Evolutionary conservation across 2,888 invertebrate species (phyloP).

Genomic region (Cataglyphis altisquamis): DNA sequence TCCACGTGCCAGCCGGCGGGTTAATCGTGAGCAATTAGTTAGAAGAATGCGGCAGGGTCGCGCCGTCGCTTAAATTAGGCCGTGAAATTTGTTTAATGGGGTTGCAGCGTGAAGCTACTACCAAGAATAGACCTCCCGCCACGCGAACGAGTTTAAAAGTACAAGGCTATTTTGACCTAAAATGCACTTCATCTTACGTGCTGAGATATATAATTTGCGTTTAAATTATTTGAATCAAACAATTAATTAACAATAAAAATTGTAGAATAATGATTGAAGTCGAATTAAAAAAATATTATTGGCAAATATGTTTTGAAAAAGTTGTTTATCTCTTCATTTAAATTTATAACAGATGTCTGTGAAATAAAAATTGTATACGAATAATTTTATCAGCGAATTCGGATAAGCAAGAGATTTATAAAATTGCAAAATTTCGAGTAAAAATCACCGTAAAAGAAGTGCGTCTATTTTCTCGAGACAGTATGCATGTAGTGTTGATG

Average conservation of each 20-base stretch:
- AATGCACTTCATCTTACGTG: neutral
- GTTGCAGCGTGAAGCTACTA: constrained; percentile 20
- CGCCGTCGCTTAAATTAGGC: constrained; percentile 64
- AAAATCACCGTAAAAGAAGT: neutral
- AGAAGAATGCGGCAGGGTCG: constrained; percentile 66
- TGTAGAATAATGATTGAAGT: neutral
- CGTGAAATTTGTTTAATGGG: constrained; percentile 52
- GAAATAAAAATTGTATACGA: neutral
- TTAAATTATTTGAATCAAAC: neutral
- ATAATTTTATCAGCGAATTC: constrained; percentile 12
- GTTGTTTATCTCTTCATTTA: neutral
- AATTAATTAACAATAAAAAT: neutral
- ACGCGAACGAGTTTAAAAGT: constrained; percentile 3
- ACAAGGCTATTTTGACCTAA: neutral
- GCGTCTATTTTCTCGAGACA: neutral
- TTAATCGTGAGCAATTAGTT: constrained; percentile 76
- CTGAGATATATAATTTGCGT: neutral
- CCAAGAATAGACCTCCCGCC: constrained; percentile 1
- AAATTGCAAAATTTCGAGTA: neutral
- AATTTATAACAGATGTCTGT: neutral
- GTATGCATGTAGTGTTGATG: neutral
- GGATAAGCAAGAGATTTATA: neutral
- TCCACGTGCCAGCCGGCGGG: constrained; percentile 67
- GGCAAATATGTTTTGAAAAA: neutral
- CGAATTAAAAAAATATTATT: neutral